Evolutionary conservation across 2,888 invertebrate species (phyloP).

Genomic region (Dione vanillae): DNA sequence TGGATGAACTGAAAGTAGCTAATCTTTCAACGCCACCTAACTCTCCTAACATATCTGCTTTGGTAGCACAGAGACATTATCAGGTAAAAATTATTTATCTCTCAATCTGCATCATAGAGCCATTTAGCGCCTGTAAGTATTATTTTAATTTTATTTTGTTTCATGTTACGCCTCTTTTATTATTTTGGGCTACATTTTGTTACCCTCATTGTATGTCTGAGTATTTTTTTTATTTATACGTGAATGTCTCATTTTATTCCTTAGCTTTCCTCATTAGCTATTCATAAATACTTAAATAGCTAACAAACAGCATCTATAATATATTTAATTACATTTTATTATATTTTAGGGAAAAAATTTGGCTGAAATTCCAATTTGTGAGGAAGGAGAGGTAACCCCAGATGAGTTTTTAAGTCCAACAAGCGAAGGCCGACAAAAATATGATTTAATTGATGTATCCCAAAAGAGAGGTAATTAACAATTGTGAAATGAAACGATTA

Average conservation of each 20-base stretch:
- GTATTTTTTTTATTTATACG: constrained; percentile 38
- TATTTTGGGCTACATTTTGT: constrained; percentile 24
- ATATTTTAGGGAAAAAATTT: constrained; percentile 81
- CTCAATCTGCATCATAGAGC: constrained; percentile 66
- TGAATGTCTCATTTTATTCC: constrained; percentile 17
- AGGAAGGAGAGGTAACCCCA: constrained; percentile 86
- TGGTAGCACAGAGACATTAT: constrained; percentile 84
- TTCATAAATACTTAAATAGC: constrained; percentile 34
- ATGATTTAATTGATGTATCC: constrained; percentile 81
- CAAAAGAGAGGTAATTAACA: constrained; percentile 83
- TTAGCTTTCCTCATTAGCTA: constrained; percentile 44
- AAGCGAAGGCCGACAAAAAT: constrained; percentile 71
- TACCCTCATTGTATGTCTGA: constrained; percentile 43
- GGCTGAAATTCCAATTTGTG: constrained; percentile 86
- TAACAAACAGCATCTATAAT: constrained; percentile 5
- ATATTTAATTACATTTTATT: constrained; percentile 1
- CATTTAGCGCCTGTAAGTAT: constrained; percentile 80
- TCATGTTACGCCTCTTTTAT: constrained; percentile 35
- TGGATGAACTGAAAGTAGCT: constrained; percentile 78
- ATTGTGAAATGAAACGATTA: background rate
- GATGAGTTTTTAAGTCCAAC: constrained; percentile 84
- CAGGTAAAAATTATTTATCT: constrained; percentile 73
- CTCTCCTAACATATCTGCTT: constrained; percentile 88
- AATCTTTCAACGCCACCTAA: constrained; percentile 87
- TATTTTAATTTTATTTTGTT: constrained; percentile 60